Percentiles rank a stretch among this genome's conserved stretches.
Evolutionary conservation across 1,140 invertebrate species (phyloP).

Genomic region (Heliconius nattereri): DNA sequence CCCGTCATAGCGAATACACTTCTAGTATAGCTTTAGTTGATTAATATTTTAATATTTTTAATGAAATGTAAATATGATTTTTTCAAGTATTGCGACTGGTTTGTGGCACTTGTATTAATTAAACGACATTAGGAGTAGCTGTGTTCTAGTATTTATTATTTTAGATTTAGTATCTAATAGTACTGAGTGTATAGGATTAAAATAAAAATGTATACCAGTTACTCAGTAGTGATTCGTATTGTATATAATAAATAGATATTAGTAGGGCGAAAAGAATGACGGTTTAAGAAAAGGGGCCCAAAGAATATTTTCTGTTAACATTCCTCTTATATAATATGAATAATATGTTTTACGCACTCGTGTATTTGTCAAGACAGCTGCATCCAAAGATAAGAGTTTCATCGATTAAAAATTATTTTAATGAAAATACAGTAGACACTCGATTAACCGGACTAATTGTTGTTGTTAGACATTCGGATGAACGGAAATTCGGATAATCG

Average conservation of each 20-base stretch:
- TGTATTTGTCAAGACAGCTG: not conserved
- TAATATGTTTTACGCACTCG: not conserved
- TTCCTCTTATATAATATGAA: constrained; percentile 21
- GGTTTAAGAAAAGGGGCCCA: constrained; percentile 19
- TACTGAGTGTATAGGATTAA: constrained; percentile 3
- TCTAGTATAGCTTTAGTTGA: not conserved
- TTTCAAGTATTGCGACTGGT: constrained; percentile 2
- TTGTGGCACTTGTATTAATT: not conserved
- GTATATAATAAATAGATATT: not conserved
- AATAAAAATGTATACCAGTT: constrained; percentile 7
- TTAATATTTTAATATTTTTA: constrained; percentile 1
- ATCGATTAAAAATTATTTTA: not conserved
- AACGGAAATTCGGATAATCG: too few relatives aligned
- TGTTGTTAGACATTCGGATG: too few relatives aligned
- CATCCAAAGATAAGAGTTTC: constrained; percentile 2
- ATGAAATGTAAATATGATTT: not conserved
- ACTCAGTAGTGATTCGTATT: not conserved
- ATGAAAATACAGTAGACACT: not conserved
- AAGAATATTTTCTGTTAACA: constrained; percentile 25
- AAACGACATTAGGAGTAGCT: not conserved
- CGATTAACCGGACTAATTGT: too few relatives aligned
- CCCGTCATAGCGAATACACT: constrained; percentile 14
- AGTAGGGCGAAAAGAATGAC: not conserved
- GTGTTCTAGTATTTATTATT: constrained; percentile 3
- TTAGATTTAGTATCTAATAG: not conserved